These are phyloP conservation scores for Poeciliopsis occidentalis DNA, from an alignment of 2,113 vertebrate species.

Conservation along the genomic window DNA sequence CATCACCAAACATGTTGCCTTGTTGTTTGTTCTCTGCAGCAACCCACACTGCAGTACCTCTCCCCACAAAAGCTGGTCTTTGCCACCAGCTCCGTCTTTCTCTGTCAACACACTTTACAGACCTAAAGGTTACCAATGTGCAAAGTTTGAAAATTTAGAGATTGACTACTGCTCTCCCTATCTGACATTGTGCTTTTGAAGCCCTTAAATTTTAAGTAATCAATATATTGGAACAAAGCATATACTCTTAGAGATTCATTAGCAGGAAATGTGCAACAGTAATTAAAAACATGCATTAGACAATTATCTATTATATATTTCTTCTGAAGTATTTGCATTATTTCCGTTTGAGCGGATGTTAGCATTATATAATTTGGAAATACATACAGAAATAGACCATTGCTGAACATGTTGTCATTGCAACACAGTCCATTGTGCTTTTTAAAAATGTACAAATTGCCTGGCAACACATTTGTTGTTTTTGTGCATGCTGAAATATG, in stretches of 20 bases:
- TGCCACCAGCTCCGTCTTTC: conserved; percentile 68
- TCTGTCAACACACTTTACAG: conserved; percentile 65
- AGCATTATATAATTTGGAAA: no score
- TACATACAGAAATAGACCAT: no score
- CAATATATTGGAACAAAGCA: neutral
- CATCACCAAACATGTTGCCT: conserved; percentile 55
- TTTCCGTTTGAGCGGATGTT: no score
- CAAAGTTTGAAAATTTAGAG: conserved; percentile 36
- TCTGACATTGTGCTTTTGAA: neutral
- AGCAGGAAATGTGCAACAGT: neutral
- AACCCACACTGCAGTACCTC: conserved; percentile 55
- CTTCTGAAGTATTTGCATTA: no score
- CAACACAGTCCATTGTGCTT: no score
- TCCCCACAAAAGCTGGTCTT: conserved; percentile 62
- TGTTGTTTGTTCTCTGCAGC: conserved; percentile 48
- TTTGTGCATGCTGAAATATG: neutral
- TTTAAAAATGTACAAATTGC: no score
- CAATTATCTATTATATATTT: no score
- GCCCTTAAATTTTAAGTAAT: neutral
- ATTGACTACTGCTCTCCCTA: conserved; percentile 18
- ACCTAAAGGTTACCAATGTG: conserved; percentile 66
- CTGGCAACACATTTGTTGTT: neutral
- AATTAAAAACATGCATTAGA: no score
- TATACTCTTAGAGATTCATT: neutral
- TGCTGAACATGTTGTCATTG: no score